phyloP scores from a whole-genome alignment of 30 jellyfish, hydroid and myxozoan species.

The Aurelia sp. region DNA sequence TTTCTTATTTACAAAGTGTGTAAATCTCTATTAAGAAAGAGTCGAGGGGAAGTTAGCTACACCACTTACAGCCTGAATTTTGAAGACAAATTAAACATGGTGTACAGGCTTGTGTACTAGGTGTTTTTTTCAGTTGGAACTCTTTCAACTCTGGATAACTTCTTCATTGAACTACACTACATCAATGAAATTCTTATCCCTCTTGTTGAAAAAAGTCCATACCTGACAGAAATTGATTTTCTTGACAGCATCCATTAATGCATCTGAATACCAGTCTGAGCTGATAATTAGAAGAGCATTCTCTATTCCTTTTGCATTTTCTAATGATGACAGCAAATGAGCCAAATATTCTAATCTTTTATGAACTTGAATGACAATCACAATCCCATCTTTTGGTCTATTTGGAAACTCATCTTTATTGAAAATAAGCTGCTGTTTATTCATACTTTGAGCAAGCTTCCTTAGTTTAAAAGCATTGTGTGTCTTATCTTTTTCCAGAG shows the following conservation, averaged over 20 bases:
- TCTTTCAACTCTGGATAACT: no score
- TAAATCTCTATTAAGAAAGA: no score
- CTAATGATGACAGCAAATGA: slow-evolving; percentile 82
- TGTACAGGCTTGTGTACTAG: no score
- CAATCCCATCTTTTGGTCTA: slow-evolving; percentile 71
- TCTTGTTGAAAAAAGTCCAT: neutral
- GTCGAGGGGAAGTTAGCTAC: no score
- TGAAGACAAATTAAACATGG: no score
- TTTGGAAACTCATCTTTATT: slow-evolving; percentile 63
- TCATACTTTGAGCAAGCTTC: slow-evolving; percentile 55
- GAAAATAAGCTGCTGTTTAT: slow-evolving; percentile 67
- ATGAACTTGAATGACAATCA: slow-evolving; percentile 92
- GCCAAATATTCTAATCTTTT: slow-evolving; percentile 87
- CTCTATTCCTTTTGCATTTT: slow-evolving; percentile 78
- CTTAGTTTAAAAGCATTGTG: slow-evolving; percentile 65
- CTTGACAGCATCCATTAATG: slow-evolving; percentile 77
- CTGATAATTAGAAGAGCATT: slow-evolving; percentile 78
- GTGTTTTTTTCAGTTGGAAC: no score
- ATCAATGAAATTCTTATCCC: no score
- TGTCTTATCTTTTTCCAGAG: slow-evolving; percentile 41
- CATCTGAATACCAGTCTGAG: slow-evolving; percentile 90
- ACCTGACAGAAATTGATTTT: slow-evolving; percentile 90
- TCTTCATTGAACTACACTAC: no score
- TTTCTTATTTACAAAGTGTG: no score
- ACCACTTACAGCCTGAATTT: no score